Evolutionary conservation across 1,140 invertebrate species (phyloP).

Genomic region (Ceratosolen fusciceps): DNA sequence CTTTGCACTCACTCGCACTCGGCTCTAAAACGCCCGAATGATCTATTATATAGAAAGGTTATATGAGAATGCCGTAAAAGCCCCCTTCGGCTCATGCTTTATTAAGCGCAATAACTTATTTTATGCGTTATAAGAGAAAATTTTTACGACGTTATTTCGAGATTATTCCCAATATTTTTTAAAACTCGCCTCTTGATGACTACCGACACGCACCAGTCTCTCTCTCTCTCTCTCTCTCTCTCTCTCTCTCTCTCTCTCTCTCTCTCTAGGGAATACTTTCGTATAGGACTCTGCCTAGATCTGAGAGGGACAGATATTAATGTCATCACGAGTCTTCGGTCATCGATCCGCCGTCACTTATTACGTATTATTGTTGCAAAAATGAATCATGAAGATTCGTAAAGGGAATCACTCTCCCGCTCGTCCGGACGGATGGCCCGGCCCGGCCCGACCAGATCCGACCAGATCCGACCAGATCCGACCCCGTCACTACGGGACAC

Average conservation of each 20-base stretch:
- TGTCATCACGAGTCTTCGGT: neutral
- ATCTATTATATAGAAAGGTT: constrained; percentile 30
- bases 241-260: neutral
- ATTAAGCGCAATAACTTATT: constrained; percentile 35
- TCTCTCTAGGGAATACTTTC: neutral
- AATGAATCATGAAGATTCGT: too few species aligned
- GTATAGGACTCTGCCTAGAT: neutral
- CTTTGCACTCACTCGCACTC: constrained; percentile 13
- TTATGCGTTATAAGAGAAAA: constrained; percentile 29
- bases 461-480: too few species aligned
- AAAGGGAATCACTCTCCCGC: too few species aligned
- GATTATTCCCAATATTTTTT: constrained; percentile 43
- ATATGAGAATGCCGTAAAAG: constrained; percentile 10
- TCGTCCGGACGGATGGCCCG: too few species aligned
- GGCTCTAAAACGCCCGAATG: constrained; percentile 9
- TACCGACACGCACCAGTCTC: neutral
- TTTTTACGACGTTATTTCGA: constrained; percentile 57
- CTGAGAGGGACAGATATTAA: neutral
- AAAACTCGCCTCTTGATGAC: neutral
- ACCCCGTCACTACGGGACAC: too few species aligned
- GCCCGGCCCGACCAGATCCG: too few species aligned
- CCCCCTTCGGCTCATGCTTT: neutral
- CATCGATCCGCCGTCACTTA: neutral
- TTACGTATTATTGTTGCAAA: neutral
- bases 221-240: neutral